Conservation (phyloP, 2,888 invertebrate species). For the Amiota communis region DNA sequence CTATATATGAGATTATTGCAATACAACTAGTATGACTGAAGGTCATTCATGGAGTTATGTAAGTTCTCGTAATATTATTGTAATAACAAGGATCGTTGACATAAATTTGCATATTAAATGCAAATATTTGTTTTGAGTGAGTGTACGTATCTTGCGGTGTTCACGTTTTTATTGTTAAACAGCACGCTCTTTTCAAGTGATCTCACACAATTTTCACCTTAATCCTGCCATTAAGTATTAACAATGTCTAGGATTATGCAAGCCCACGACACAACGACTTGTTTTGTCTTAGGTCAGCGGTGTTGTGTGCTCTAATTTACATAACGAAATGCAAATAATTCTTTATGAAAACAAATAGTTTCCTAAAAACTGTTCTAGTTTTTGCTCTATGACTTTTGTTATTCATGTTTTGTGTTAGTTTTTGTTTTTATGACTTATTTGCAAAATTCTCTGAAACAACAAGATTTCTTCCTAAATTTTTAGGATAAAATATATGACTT, state of each 20-base stretch:
- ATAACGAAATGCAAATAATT: slow-evolving; percentile 48
- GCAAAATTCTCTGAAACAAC: slow-evolving; percentile 50
- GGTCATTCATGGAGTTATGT: slow-evolving; percentile 52
- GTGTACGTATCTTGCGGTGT: slow-evolving; percentile 37
- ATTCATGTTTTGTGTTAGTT: slow-evolving; percentile 45
- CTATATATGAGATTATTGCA: not conserved
- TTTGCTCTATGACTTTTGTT: slow-evolving; percentile 50
- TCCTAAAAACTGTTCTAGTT: slow-evolving; percentile 60
- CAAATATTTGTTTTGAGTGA: slow-evolving; percentile 47
- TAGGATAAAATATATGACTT: not conserved
- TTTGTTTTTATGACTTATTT: slow-evolving; percentile 48
- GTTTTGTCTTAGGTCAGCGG: slow-evolving; percentile 36
- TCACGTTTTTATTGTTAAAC: slow-evolving; percentile 57
- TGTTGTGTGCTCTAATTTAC: slow-evolving; percentile 60
- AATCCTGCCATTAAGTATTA: slow-evolving; percentile 35
- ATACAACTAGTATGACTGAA: not conserved
- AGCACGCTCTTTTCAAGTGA: slow-evolving; percentile 21
- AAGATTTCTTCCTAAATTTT: not conserved
- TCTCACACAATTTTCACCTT: slow-evolving; percentile 63
- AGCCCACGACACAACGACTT: too few relatives aligned
- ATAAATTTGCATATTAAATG: slow-evolving; percentile 60
- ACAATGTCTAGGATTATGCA: slow-evolving; percentile 48
- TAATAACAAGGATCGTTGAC: slow-evolving; percentile 4
- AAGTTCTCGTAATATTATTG: slow-evolving; percentile 55
- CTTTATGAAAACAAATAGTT: slow-evolving; percentile 37